Base-by-base conservation (phyloP, 2,113 vertebrate genomes). In the Leiothrix lutea region DNA sequence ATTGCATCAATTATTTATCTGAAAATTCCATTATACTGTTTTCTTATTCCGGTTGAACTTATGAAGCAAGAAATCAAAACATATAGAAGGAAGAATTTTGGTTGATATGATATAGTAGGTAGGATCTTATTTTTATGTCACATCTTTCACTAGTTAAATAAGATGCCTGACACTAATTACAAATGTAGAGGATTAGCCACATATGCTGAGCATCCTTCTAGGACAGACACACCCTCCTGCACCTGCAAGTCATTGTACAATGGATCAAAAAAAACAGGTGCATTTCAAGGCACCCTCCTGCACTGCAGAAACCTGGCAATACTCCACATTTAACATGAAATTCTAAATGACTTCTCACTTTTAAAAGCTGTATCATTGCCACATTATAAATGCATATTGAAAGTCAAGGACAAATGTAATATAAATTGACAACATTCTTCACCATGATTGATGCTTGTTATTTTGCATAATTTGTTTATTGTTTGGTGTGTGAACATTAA, bases 391-490 rank as follows among this genome's bases (percentile, higher is more conserved):
- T 88, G 67, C 7, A 2, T 36, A 16, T 50, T 93, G 35, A 91
- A 94, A 95, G 86, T 91, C 78, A 90, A 95, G 89, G 81, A 78
- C 71, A 90, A 88, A 80, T 1, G 3, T 35, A 90, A 80, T 70
- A 70, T 50, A 83, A 80, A 75, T 70, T 86, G 80, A 80, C 67
- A 82, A 57, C 26, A 62, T 66, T 71, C 81, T 86, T 61, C 50
- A 50, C 24, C 0, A 5, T 47, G 64, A 94, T 70, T 92, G 66
- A 44, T 92, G 66, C 38, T 90, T 35, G 42, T 92, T 93, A 74
- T 88, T 94, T 95, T 92, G 36, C 54, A 65, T 95, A 91, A 88
- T 88, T 91, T 88, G 50, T 88, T 94, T 95, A 88, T 89, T 96
- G 54, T 92, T 94, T 89, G 15, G 45, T 74, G 16, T 88, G 54